Evolutionary conservation across 2,113 vertebrate genomes (phyloP).

Genomic region (Mormyrus iriodes): DNA sequence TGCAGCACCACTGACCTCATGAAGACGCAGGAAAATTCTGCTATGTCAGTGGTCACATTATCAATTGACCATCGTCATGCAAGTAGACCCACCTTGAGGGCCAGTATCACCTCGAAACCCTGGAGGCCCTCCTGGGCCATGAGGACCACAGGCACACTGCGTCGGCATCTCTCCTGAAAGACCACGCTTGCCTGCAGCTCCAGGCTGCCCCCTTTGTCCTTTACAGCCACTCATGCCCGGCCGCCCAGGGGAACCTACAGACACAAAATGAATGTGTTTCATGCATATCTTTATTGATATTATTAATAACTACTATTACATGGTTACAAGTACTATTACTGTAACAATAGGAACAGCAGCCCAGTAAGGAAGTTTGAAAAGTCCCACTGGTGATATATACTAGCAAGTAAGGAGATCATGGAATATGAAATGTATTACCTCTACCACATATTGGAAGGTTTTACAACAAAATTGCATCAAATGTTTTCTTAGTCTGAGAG

Average conservation of each 20-base stretch:
- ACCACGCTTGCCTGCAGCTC: constrained; percentile 23
- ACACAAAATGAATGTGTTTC: background rate
- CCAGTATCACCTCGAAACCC: constrained; percentile 37
- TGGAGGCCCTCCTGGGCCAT: constrained; percentile 37
- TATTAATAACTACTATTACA: background rate
- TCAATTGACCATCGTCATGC: background rate
- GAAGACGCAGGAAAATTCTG: background rate
- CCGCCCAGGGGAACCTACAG: constrained; percentile 32
- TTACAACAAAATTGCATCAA: background rate
- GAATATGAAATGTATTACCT: background rate
- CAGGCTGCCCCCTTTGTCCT: constrained; percentile 32
- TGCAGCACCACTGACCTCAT: background rate
- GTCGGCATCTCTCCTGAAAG: constrained; percentile 22
- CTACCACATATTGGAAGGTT: background rate
- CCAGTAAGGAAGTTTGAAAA: background rate
- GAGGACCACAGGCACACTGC: constrained; percentile 29
- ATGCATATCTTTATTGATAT: background rate
- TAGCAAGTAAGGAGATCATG: background rate
- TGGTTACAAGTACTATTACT: background rate
- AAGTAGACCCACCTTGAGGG: constrained; percentile 38
- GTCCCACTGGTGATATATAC: background rate
- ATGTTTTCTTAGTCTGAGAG: background rate
- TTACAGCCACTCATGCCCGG: constrained; percentile 36
- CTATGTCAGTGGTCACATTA: background rate
- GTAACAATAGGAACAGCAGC: background rate